These are phyloP conservation scores for Epirrhoe tristata DNA, from an alignment of 2,888 invertebrate species.

Conservation along the genomic window DNA sequence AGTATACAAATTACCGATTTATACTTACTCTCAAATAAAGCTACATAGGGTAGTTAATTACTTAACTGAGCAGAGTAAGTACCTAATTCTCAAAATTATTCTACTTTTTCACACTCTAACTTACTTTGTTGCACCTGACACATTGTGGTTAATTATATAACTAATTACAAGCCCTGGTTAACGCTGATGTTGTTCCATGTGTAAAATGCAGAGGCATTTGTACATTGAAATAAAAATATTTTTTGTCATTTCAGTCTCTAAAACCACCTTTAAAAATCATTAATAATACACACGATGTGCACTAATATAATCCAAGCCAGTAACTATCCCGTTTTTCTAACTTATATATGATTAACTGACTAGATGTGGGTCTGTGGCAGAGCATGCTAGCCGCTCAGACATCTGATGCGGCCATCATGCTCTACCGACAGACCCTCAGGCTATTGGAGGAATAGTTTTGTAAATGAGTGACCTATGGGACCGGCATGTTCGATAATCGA, in stretches of 20 bases:
- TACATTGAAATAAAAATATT: background rate
- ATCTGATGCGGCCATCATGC: no score
- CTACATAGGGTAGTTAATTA: background rate
- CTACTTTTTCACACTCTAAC: background rate
- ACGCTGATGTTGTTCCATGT: background rate
- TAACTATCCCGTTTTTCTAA: background rate
- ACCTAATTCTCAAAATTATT: background rate
- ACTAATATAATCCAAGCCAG: no score
- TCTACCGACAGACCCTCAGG: no score
- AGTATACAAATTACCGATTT: no score
- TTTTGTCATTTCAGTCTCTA: no score
- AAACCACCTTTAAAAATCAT: no score
- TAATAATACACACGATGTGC: no score
- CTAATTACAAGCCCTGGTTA: background rate
- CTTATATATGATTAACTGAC: no score
- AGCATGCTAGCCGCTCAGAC: no score
- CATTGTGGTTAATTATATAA: slow-evolving; percentile 1
- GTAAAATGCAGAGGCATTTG: background rate
- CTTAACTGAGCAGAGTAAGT: background rate
- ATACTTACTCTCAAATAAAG: no score
- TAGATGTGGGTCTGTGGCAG: no score
- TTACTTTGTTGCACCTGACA: slow-evolving; percentile 11
- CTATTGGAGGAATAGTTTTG: background rate
- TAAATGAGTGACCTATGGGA: background rate
- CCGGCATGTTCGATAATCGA: background rate